Conservation (phyloP, 2,888 invertebrate genomes). For the Oligia strigilis region DNA sequence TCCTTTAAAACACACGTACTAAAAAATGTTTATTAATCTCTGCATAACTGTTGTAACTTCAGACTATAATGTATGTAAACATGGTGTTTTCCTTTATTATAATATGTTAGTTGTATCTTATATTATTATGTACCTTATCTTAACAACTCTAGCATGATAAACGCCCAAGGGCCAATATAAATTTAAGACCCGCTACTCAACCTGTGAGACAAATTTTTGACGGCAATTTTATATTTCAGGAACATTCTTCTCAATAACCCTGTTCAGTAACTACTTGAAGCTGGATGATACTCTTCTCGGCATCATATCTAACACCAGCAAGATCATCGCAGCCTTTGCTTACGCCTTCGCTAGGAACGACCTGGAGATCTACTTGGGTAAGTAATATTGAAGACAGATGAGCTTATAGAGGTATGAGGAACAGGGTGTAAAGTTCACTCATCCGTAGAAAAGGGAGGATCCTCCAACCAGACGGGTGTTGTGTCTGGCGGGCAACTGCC, state of each 20-base stretch:
- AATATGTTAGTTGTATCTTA: too few species aligned
- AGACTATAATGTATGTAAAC: too few species aligned
- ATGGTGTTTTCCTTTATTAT: too few species aligned
- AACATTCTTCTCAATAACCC: slow-evolving; percentile 94
- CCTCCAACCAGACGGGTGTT: too few species aligned
- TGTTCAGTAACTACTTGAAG: slow-evolving; percentile 95
- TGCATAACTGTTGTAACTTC: too few species aligned
- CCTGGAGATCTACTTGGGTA: slow-evolving; percentile 95
- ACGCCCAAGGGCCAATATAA: not conserved
- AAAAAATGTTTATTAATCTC: too few species aligned
- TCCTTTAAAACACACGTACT: too few species aligned
- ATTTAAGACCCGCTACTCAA: not conserved
- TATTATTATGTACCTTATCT: too few species aligned
- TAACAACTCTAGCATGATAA: too few species aligned
- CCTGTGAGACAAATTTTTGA: not conserved
- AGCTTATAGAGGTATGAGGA: not conserved
- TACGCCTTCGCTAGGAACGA: slow-evolving; percentile 95
- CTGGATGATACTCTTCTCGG: slow-evolving; percentile 96
- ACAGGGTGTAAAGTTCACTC: too few species aligned
- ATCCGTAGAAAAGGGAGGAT: too few species aligned
- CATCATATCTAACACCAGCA: slow-evolving; percentile 95
- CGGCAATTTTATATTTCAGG: slow-evolving; percentile 88
- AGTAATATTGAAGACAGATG: slow-evolving; percentile 34
- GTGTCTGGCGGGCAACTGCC: too few species aligned
- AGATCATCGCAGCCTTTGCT: slow-evolving; percentile 95